Evolutionary conservation across 1,140 invertebrate genomes (phyloP).

Genomic region (Meloidogyne hapla): DNA sequence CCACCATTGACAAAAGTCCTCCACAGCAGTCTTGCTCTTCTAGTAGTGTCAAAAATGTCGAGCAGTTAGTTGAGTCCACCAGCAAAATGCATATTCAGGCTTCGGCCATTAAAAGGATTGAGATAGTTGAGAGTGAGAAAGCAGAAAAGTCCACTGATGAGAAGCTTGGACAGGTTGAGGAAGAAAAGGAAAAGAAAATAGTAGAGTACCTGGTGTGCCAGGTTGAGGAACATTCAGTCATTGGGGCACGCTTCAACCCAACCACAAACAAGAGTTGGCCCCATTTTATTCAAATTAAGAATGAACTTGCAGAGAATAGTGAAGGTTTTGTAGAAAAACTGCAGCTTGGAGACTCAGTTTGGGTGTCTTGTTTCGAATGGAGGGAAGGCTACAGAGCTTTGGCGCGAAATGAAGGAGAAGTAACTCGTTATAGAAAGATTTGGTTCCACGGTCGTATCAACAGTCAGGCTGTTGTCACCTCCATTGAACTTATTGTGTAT

Average conservation of each 20-base stretch:
- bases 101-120: not conserved
- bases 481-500: not conserved
- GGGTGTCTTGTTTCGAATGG: not conserved
- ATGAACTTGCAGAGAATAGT: not conserved
- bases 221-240: not conserved
- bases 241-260: not conserved
- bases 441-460: not conserved
- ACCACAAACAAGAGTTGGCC: not conserved
- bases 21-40: too few species aligned
- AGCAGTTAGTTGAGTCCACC: too few species aligned
- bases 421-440: not conserved
- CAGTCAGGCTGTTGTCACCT: not conserved
- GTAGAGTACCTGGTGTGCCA: conserved; percentile 6
- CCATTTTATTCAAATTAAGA: not conserved
- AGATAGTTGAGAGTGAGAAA: not conserved
- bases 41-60: too few species aligned
- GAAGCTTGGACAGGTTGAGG: not conserved
- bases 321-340: not conserved
- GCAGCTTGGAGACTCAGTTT: not conserved
- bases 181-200: not conserved
- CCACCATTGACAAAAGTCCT: too few species aligned
- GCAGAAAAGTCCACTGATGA: not conserved
- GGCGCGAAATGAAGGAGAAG: not conserved
- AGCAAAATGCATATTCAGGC: not conserved
- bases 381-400: not conserved